These are phyloP conservation scores for Ceyx melanurus DNA, from an alignment of 2,113 vertebrate species.

Conservation along the genomic window DNA sequence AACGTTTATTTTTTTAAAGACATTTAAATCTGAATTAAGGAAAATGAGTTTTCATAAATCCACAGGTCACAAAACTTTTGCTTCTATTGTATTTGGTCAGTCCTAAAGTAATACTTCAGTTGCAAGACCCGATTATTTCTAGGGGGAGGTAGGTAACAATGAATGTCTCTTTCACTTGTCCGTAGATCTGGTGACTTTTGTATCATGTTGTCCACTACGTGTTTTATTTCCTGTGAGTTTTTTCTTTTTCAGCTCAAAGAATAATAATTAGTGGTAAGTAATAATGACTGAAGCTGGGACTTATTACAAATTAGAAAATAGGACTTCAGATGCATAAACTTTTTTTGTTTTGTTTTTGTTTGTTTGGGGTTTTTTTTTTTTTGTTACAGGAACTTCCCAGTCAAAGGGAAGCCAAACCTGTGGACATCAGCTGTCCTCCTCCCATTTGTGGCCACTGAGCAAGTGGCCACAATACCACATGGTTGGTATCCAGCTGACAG, in stretches of 20 bases:
- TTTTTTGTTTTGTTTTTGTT: too few species aligned
- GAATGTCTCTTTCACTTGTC: neutral
- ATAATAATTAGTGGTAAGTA: neutral
- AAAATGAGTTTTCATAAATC: neutral
- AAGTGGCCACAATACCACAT: fast-evolving
- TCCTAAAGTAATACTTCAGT: fast-evolving
- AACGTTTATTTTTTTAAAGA: neutral
- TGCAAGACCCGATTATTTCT: too few species aligned
- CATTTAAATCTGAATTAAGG: neutral
- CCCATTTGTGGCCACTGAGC: neutral
- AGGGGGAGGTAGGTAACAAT: neutral
- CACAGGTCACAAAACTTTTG: neutral
- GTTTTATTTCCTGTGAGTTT: neutral
- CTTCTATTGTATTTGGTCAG: fast-evolving
- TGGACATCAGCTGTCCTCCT: fast-evolving
- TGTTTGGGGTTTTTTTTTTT: neutral
- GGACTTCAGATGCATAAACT: neutral
- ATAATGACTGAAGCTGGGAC: neutral
- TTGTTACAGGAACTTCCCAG: fast-evolving
- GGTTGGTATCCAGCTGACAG: neutral
- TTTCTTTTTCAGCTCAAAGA: neutral
- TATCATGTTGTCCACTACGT: fast-evolving
- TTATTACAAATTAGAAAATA: neutral
- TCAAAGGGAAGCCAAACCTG: neutral
- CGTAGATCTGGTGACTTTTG: neutral